Evolutionary conservation across 2,113 vertebrate genomes (phyloP).

Genomic region (Ivindomyrus marchei): DNA sequence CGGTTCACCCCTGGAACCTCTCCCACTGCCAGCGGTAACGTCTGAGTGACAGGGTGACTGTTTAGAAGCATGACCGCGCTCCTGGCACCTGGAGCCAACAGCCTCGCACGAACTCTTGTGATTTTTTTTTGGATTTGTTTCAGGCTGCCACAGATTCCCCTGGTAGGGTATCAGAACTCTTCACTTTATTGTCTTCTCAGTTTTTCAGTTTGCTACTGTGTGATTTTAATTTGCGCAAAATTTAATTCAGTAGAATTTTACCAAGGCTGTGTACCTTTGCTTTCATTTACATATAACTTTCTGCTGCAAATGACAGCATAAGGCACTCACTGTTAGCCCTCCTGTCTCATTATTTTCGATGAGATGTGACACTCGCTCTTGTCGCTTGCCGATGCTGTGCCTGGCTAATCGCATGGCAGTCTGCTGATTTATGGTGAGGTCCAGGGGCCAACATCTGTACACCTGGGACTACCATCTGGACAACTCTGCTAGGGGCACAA

Average conservation of each 20-base stretch:
- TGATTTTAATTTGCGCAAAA: not conserved
- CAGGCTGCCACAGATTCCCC: not conserved
- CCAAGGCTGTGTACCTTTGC: not conserved
- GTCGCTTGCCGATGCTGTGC: not conserved
- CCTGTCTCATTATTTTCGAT: not conserved
- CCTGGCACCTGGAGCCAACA: not conserved
- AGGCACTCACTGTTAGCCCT: not conserved
- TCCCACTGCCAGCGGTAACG: not conserved
- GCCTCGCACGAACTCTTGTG: not conserved
- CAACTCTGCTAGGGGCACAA: not conserved
- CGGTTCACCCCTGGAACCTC: not conserved
- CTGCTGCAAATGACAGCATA: not conserved
- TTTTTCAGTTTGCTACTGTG: not conserved
- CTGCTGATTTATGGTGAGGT: not conserved
- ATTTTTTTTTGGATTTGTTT: not conserved
- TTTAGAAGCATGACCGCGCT: not conserved
- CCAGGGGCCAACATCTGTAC: not conserved
- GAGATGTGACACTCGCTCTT: not conserved
- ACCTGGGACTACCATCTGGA: slow-evolving; percentile 19
- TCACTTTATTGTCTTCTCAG: not conserved
- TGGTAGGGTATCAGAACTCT: not conserved
- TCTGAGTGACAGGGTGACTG: not conserved
- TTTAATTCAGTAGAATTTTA: not conserved
- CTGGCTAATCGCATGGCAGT: not conserved
- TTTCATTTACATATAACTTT: not conserved